Conservation (phyloP, 2,113 vertebrate genomes). For the Symphodus melops region DNA sequence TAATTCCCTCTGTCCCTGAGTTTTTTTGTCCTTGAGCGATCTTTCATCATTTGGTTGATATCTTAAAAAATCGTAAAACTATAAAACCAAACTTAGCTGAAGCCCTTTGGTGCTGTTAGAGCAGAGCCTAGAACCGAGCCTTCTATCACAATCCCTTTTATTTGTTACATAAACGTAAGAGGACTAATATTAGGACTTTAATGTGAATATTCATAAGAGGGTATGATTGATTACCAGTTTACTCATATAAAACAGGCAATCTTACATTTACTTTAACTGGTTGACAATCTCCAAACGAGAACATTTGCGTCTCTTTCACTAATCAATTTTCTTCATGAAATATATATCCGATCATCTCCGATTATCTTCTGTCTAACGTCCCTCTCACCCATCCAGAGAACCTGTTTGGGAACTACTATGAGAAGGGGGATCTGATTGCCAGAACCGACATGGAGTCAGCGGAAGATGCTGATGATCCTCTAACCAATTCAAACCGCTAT, state of each 20-base stretch:
- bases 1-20: no score
- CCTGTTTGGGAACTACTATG: conserved; percentile 91
- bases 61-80: not conserved
- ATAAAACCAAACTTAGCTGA: not conserved
- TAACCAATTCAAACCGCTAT: conserved; percentile 90
- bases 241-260: no score
- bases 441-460: conserved; percentile 77
- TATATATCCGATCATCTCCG: not conserved
- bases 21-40: no score
- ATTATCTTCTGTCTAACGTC: not conserved
- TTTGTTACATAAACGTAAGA: not conserved
- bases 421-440: conserved; percentile 90
- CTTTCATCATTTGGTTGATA: no score
- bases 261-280: no score
- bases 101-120: not conserved
- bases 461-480: conserved; percentile 68
- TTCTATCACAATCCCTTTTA: no score
- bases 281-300: no score
- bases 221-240: no score
- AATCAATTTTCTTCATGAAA: not conserved
- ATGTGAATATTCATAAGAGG: no score
- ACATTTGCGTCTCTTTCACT: no score
- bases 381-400: conserved; percentile 83
- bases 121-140: not conserved
- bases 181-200: not conserved